Conservation (phyloP, 1,140 invertebrate species). For the Drosophila melanica region DNA sequence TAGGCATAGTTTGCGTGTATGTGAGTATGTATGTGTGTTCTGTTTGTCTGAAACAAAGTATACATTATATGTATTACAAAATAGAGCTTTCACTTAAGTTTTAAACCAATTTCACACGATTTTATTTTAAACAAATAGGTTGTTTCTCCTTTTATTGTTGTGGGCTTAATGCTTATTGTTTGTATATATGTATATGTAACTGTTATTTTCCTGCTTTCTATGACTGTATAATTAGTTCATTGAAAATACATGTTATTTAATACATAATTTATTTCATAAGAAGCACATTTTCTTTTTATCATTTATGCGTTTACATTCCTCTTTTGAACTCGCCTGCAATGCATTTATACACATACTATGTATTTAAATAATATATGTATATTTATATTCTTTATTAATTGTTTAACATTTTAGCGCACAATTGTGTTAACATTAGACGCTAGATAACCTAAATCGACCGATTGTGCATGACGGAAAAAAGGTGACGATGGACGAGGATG, state of each 20-base stretch:
- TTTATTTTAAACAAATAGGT: conserved; percentile 47
- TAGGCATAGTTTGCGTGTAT: conserved; percentile 9
- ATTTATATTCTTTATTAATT: conserved; percentile 20
- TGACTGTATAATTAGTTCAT: conserved; percentile 63
- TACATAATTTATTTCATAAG: conserved; percentile 75
- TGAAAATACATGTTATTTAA: conserved; percentile 68
- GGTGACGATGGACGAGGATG: conserved; percentile 1
- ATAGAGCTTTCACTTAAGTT: conserved; percentile 43
- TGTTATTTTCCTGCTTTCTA: conserved; percentile 38
- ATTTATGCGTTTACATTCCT: conserved; percentile 78
- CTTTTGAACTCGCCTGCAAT: conserved; percentile 69
- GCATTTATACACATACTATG: conserved; percentile 34
- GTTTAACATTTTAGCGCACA: conserved; percentile 25
- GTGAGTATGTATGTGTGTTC: conserved; percentile 11
- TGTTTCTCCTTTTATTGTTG: conserved; percentile 18
- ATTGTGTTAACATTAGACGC: conserved; percentile 69
- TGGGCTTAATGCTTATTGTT: conserved; percentile 39
- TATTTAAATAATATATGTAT: conserved; percentile 39
- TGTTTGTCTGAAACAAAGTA: conserved; percentile 51
- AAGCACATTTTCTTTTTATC: conserved; percentile 72
- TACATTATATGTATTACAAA: conserved; percentile 42
- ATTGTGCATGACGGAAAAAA: conserved; percentile 35
- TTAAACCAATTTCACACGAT: conserved; percentile 46
- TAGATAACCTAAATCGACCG: conserved; percentile 68
- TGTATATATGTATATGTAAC: conserved; percentile 21